Evolutionary conservation across 2,888 invertebrate species (phyloP), one percentile per base, ranked within the genome.

Genomic region (Leucoma salicis): DNA sequence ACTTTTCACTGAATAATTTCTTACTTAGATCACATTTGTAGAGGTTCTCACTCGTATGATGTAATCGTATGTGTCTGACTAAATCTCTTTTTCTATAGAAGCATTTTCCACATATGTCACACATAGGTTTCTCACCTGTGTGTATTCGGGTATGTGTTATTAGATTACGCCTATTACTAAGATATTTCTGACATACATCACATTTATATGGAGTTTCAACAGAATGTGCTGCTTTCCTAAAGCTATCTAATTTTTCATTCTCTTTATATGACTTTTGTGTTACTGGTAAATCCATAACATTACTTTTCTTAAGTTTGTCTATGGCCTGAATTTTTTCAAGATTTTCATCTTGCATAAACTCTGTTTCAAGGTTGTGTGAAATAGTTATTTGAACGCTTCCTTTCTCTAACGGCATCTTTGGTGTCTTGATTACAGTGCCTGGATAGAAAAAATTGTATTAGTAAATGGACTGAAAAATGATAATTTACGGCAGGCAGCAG

Each of bases 1-100:
- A 29, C 1, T 21, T 35, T 8, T 11, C 16, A 25, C n/a, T 36
- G 8, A 37, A 31, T 7, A 33, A 3, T 24, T 35, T 35, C 2
- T 25, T 8, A 27, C 44, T 40, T 2, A 31, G 3, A 2, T 15
- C n/a, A 31, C 44, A 45, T 5, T 39, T 11, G 12, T 27, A 39
- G 3, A 36, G 44, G 25, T 45, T 45, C 16, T 35, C 39, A 8
- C 37, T 39, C 3, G 39, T 45, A 12, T 45, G 44, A 28, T 3
- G 4, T n/a, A n/a, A n/a, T n/a, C n/a, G n/a, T n/a, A n/a, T 10
- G 7, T 38, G 38, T 31, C 18, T 21, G 11, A 31, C 24, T 24
- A n/a, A 21, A n/a, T 31, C n/a, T 2, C 31, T 29, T 8, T 14
- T 38, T n/a, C 11, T 14, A 15, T n/a, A 14, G 7, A 31, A 38